These are phyloP conservation scores for Arnoldichthys spilopterus DNA, from an alignment of 2,797 vertebrate species.

Conservation along the genomic window DNA sequence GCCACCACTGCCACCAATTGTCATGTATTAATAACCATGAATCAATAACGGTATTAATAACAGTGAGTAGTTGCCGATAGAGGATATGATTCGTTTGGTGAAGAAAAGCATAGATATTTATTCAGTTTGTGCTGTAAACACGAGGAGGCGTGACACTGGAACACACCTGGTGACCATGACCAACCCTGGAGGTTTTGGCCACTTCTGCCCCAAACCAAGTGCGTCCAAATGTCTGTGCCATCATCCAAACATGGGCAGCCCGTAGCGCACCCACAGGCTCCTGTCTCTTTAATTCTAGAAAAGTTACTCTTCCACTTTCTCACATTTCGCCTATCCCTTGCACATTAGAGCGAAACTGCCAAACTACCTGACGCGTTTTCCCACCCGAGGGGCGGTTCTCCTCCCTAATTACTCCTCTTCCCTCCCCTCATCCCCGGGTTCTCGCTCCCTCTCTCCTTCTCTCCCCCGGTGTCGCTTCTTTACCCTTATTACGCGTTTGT, in stretches of 20 bases:
- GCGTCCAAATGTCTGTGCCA: not conserved
- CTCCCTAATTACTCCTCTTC: constrained; percentile 45
- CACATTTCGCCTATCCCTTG: not conserved
- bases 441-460: constrained; percentile 22
- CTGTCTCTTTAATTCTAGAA: constrained; percentile 20
- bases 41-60: not conserved
- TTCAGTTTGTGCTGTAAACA: not conserved
- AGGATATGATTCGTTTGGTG: not conserved
- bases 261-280: not conserved
- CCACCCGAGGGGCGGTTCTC: constrained; percentile 64
- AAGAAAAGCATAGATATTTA: not conserved
- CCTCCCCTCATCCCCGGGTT: constrained; percentile 45
- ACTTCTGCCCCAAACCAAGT: not conserved
- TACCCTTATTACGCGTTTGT: constrained; percentile 45
- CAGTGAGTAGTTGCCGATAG: not conserved
- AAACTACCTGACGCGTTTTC: constrained; percentile 58
- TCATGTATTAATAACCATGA: not conserved
- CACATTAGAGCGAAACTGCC: constrained; percentile 35
- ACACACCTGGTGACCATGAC: not conserved
- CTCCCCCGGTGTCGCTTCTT: constrained; percentile 42
- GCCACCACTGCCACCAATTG: too few species aligned
- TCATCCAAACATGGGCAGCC: not conserved
- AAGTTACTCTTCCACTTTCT: not conserved
- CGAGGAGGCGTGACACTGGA: not conserved
- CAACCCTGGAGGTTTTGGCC: not conserved